These are phyloP conservation scores for Sorex maritimensis DNA, from an alignment of 2,797 vertebrate species.

Conservation along the genomic window DNA sequence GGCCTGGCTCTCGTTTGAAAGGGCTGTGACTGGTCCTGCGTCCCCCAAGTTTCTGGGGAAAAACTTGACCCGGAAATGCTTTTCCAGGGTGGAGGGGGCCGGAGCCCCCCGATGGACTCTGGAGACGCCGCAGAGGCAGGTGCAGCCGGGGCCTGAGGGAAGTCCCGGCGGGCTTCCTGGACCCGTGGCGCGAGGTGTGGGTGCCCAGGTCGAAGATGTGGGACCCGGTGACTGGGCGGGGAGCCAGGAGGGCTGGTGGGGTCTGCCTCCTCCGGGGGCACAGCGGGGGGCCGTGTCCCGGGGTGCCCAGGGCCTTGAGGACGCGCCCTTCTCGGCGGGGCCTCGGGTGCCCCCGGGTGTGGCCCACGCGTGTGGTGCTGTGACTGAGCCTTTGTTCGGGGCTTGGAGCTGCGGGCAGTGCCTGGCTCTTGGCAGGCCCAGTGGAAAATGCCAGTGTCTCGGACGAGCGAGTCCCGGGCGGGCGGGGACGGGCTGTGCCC, in stretches of 20 bases:
- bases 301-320: not conserved
- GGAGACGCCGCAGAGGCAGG: not conserved
- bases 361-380: not conserved
- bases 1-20: not conserved
- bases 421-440: slow-evolving; percentile 81
- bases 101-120: not conserved
- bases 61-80: too few species aligned
- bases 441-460: slow-evolving; percentile 84
- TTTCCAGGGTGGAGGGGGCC: too few species aligned
- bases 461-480: slow-evolving; percentile 30
- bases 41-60: too few species aligned
- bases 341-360: not conserved
- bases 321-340: slow-evolving; percentile 18
- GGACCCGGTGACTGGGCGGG: not conserved
- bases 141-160: not conserved
- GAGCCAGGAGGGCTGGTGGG: not conserved
- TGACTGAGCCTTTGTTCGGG: slow-evolving; percentile 81
- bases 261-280: too few species aligned
- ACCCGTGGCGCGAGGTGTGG: not conserved
- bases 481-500: slow-evolving; percentile 51
- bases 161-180: not conserved
- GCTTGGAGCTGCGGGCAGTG: slow-evolving; percentile 66
- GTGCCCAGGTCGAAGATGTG: not conserved
- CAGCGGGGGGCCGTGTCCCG: not conserved
- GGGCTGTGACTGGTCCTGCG: too few species aligned